Base-by-base conservation (phyloP, 2,888 invertebrate species). In the Ectropis crepuscularia region DNA sequence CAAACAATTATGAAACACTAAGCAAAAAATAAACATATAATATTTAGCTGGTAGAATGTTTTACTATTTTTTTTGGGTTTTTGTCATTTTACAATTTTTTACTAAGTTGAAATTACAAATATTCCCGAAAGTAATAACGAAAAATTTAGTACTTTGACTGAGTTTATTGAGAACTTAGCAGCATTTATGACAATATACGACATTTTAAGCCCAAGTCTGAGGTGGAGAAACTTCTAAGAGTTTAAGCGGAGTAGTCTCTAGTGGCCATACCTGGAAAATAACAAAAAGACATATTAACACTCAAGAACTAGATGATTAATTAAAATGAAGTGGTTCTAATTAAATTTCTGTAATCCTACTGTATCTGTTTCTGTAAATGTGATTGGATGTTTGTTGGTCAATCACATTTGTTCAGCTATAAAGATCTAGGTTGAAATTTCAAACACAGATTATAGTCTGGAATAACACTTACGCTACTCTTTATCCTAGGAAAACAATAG, bases 231-330 rank as follows among this genome's bases (percentile, higher is more conserved):
- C 75, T 64, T 59, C 68, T 66, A 49, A 28, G 61, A 53, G 70
- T 72, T 64, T 61, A 57, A 57, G 54, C 46, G 54, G 57, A 63
- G 53, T 67, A 62, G 68, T 73, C 79, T 91, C 80, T 91, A 93
- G 80, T 93, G 93, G 64, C 93, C 93, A 78, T 93, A 93, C 78
- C 93, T 93, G 89, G 50, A 90, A 93, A 77, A 71, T 66, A 68
- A 47, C 61, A 47, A 57, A 47, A 63, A 41, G 59, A 11, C 16
- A 53, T 51, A 49, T 48, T 43, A 57, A 48, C 48, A 46, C 7
- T 46, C 5, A 16, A 12, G 8, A 1, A 12, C 5, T 12, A 8
- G 0, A 46, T 7, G 12, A 7, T n/a, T 0, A 16, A 46, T 5
- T 11, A 28, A 28, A 28, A 28, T 28, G 1, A 28, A 28, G 4